Evolutionary conservation across 2,797 vertebrate genomes (phyloP).

Genomic region (Benthosema pterotum): DNA sequence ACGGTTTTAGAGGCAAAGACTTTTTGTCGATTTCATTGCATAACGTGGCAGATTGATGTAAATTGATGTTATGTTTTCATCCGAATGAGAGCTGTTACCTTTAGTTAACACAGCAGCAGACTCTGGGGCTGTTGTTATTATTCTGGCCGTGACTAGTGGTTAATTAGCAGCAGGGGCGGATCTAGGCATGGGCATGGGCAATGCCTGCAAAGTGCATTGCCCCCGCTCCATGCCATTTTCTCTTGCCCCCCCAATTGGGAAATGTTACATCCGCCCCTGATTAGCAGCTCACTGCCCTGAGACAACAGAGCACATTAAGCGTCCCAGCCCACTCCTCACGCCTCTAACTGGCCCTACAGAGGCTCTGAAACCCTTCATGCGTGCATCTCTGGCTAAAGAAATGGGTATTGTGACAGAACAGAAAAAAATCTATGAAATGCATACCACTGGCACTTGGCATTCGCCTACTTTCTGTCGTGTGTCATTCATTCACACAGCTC

Average conservation of each 20-base stretch:
- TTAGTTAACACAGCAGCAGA: slow-evolving; percentile 12
- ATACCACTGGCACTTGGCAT: slow-evolving; percentile 17
- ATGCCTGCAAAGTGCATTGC: too few species aligned
- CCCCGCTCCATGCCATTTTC: too few species aligned
- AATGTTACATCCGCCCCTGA: too few species aligned
- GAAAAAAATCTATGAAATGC: slow-evolving; percentile 9
- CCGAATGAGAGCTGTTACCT: neutral
- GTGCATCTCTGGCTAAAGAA: neutral
- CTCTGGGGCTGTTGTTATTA: slow-evolving; percentile 28
- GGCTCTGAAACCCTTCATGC: neutral
- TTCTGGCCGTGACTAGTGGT: slow-evolving; percentile 33
- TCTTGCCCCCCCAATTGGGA: too few species aligned
- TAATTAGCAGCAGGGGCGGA: too few species aligned
- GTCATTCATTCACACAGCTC: slow-evolving; percentile 8
- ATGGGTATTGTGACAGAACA: slow-evolving; percentile 9
- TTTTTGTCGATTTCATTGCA: too few species aligned
- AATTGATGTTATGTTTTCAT: neutral
- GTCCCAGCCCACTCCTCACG: slow-evolving; percentile 3
- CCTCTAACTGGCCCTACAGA: neutral
- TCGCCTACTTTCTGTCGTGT: slow-evolving; percentile 2
- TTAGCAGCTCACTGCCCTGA: slow-evolving; percentile 12
- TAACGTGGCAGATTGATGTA: neutral
- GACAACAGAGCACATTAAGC: slow-evolving; percentile 13
- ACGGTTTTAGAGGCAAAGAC: neutral
- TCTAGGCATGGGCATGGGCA: too few species aligned